Percentiles rank a stretch among this genome's conserved stretches.
Conservation (phyloP, 2,113 vertebrate species). For the Mormyrus lacerda region DNA sequence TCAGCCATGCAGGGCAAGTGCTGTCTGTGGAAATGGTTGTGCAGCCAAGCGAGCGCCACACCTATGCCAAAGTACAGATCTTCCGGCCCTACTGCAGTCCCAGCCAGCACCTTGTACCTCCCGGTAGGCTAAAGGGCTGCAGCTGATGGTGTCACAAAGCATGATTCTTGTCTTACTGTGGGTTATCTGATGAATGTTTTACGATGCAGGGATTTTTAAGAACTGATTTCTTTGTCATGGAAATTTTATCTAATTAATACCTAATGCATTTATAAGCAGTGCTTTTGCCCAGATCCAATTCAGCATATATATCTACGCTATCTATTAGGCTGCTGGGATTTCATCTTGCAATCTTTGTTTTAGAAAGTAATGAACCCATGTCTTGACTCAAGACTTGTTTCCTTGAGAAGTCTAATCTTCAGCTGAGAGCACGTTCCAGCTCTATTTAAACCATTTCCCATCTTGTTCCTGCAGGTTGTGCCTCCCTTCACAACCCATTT, state of each 20-base stretch:
- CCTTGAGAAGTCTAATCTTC: background rate
- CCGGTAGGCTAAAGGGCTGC: conserved; percentile 45
- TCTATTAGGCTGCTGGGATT: background rate
- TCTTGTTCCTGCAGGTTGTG: conserved; percentile 50
- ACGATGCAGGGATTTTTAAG: background rate
- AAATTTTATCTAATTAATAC: background rate
- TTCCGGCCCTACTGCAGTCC: conserved; percentile 65
- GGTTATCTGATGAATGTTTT: background rate
- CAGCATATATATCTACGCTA: background rate
- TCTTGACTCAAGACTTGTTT: background rate
- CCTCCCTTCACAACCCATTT: conserved; percentile 57
- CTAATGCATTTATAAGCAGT: background rate
- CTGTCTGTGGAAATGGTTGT: conserved; percentile 57
- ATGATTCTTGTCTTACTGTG: no score
- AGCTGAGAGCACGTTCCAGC: background rate
- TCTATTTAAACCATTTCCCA: background rate
- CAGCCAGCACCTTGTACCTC: conserved; percentile 59
- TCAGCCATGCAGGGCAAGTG: conserved; percentile 63
- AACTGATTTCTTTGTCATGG: background rate
- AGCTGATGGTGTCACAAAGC: background rate
- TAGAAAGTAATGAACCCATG: background rate
- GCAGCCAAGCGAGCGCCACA: conserved; percentile 42
- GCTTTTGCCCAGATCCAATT: background rate
- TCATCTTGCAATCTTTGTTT: background rate
- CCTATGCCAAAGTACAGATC: conserved; percentile 59